Conservation (phyloP, 2,888 invertebrate genomes). For the Tribolium freemani region DNA sequence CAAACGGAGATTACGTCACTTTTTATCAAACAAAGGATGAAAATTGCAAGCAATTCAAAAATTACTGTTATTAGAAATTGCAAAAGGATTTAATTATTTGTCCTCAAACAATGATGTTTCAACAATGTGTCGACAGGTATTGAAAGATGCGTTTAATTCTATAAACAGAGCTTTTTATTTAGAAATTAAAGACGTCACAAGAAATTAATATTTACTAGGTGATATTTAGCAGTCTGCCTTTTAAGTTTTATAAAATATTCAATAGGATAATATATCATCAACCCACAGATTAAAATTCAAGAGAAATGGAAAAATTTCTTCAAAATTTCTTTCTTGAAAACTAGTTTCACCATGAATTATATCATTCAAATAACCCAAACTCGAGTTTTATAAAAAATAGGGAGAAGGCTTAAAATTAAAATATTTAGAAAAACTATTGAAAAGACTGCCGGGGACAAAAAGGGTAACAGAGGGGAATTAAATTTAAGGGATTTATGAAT, state of each 20-base stretch:
- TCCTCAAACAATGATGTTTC: conserved; percentile 29
- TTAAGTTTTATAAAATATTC: neutral
- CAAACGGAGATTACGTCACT: conserved; percentile 19
- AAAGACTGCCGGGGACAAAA: too few relatives aligned
- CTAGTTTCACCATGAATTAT: neutral
- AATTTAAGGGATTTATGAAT: too few relatives aligned
- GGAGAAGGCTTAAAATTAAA: too few relatives aligned
- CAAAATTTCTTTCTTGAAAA: neutral
- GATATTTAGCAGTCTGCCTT: neutral
- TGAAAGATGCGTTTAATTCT: neutral
- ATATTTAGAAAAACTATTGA: too few relatives aligned
- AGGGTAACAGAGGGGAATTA: too few relatives aligned
- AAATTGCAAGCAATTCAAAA: conserved; percentile 18
- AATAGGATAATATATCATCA: neutral
- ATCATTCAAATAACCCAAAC: too few relatives aligned
- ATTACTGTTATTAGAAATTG: conserved; percentile 36
- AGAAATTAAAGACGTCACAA: neutral
- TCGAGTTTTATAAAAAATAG: too few relatives aligned
- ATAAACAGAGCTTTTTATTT: neutral
- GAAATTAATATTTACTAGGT: neutral
- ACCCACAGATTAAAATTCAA: neutral
- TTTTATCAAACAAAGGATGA: conserved; percentile 28
- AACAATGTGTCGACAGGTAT: conserved; percentile 14
- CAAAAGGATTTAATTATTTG: conserved; percentile 20
- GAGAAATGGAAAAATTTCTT: neutral